phyloP scores from a whole-genome alignment of 1,140 invertebrate genomes.

The Eumaeus atala region DNA sequence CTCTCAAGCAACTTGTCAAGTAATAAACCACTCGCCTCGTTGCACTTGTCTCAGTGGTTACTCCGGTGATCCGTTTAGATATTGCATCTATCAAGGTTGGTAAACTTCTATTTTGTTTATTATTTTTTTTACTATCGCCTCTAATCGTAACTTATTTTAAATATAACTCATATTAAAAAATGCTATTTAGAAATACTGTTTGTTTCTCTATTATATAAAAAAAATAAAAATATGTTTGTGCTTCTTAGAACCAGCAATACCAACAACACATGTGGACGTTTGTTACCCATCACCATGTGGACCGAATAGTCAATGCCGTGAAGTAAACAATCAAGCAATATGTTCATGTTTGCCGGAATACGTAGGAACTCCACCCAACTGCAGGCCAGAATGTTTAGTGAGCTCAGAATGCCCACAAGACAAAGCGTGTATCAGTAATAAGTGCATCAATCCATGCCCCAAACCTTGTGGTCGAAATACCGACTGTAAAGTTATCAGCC shows the following conservation, averaged over 20 bases:
- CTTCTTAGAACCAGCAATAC: slow-evolving; percentile 43
- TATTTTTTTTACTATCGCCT: not conserved
- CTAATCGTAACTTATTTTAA: too few species aligned
- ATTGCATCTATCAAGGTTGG: slow-evolving; percentile 74
- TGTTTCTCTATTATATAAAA: too few species aligned
- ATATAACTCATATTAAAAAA: too few species aligned
- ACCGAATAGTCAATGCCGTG: slow-evolving; percentile 78
- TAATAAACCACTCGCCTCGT: slow-evolving; percentile 78
- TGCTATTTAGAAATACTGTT: too few species aligned
- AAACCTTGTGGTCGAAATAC: slow-evolving; percentile 78
- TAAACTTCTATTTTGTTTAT: slow-evolving; percentile 18
- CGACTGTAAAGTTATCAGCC: slow-evolving; percentile 79
- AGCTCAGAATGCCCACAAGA: slow-evolving; percentile 78
- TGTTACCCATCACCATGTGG: slow-evolving; percentile 80
- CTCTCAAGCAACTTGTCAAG: slow-evolving; percentile 78
- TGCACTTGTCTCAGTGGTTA: slow-evolving; percentile 81
- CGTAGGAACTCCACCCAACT: slow-evolving; percentile 76
- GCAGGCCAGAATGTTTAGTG: slow-evolving; percentile 77
- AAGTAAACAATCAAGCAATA: slow-evolving; percentile 72
- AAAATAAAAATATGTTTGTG: not conserved
- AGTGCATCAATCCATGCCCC: slow-evolving; percentile 78
- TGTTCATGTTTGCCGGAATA: slow-evolving; percentile 79
- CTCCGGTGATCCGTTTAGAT: slow-evolving; percentile 83
- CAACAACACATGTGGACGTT: slow-evolving; percentile 57
- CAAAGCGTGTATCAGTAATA: slow-evolving; percentile 77